Evolutionary conservation across 2,888 invertebrate species (phyloP), one percentile per base, ranked within the genome.

Genomic region (Ophion costatus): DNA sequence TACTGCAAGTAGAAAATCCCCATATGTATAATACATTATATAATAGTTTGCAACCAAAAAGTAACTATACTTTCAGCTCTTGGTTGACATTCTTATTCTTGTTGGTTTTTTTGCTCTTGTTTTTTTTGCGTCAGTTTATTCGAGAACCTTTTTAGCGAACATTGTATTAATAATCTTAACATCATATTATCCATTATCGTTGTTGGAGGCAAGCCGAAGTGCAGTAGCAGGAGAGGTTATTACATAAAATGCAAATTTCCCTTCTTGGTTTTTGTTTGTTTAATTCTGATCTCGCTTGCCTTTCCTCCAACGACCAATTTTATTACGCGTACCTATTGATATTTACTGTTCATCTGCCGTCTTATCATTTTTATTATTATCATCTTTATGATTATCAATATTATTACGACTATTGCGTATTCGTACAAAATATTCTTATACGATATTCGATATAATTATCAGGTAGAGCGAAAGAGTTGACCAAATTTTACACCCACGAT

Each of bases 261-360:
- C 51, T 20, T 57, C 61, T 29, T 51, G 57, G 20, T 66, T 86
- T 67, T 76, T 75, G 61, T 82, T 80, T 79, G 61, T 84, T 80
- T 83, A 42, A 83, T 83, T 84, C 38, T 83, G 22, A 80, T 86
- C 84, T 78, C 82, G 79, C 84, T 83, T 88, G 86, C 86, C 85
- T 87, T 87, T 81, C 84, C 86, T 89, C 86, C 89, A 87, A 88
- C 89, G 83, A 88, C 87, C 73, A 88, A 90, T 91, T 90, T 92
- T 92, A 90, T 89, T 89, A 90, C 88, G 88, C 91, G 90, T 92
- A 89, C 92, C 92, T 92, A 91, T 91, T 92, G 92, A 91, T 92
- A 92, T 91, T 90, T 91, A 91, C 90, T 91, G 90, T 92, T 92
- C 91, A 89, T 86, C 88, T 88, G 89, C 88, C 89, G 88, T 83